Evolutionary conservation across 2,113 vertebrate species (phyloP), one percentile per base, ranked within the genome.

Genomic region (Labeo catla): DNA sequence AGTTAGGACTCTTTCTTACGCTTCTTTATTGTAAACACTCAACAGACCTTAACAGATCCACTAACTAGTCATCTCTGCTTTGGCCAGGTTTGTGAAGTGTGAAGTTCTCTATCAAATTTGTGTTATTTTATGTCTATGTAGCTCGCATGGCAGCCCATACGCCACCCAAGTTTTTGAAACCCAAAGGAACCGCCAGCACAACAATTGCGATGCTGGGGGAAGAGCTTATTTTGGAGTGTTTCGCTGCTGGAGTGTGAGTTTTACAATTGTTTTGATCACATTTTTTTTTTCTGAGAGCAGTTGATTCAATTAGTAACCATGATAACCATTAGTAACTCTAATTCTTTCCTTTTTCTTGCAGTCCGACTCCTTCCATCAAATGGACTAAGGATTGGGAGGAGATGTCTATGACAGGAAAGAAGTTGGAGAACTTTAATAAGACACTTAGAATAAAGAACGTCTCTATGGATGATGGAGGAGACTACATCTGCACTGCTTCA

Each of bases 171-270:
- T 98, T 99, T 95, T 93, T 99, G 94, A 97, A 96, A 39, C 98
- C 98, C 6, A 93, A 89, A 0, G 97, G 97, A 59, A 96, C 94
- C 0, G 92, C 95, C 0, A 99, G 97, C 94, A 96, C 95, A 89
- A 95, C 95, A 91, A 94, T 96, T 91, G 97, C 97, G 76, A 95
- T 99, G 23, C 92, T 95, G 2, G 98, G 98, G 34, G 96, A 96
- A 91, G 97, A 98, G 82, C 95, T 99, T 28, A 89, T 98, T 83
- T 93, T 99, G 89, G 97, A 99, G 92, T 99, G 98, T 89, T 98
- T 99, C 6, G 97, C 98, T 72, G 97, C 96, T 0, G 98, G 98
- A 93, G 93, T 98, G 98, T 99, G 95, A 49, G 98, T 97, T 92
- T 68, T 85, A n/a, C 1, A 74, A 50, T 34, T 28, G 45, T 61